Evolutionary conservation across 2,797 vertebrate genomes (phyloP).

Genomic region (Euphonia xanthogaster): DNA sequence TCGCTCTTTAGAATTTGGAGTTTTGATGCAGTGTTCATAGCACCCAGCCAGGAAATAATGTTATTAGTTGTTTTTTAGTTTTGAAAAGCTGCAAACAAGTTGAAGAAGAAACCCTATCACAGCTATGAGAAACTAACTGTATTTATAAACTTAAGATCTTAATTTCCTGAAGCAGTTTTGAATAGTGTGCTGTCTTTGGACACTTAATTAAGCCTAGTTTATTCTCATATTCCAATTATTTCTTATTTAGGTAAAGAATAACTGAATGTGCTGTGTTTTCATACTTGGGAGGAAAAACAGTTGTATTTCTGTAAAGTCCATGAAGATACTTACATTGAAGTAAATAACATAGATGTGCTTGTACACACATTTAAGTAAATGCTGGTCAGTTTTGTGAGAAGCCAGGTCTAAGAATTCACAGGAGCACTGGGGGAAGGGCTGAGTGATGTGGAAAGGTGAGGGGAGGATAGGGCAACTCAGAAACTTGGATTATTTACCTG

Average conservation of each 20-base stretch:
- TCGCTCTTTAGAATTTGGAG: not conserved
- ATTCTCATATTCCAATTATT: not conserved
- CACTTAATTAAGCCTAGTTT: not conserved
- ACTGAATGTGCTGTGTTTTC: not conserved
- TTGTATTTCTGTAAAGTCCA: not conserved
- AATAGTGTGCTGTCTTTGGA: not conserved
- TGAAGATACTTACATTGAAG: not conserved
- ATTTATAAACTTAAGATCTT: conserved; percentile 30
- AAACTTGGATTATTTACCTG: not conserved
- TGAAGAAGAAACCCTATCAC: not conserved
- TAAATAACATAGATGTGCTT: not conserved
- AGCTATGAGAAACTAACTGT: conserved; percentile 20
- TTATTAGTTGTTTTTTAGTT: not conserved
- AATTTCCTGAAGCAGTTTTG: conserved; percentile 43
- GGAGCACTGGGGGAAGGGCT: not conserved
- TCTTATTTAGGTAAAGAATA: not conserved
- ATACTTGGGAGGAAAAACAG: not conserved
- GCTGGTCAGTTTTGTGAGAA: not conserved
- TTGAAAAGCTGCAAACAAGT: not conserved
- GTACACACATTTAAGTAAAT: not conserved
- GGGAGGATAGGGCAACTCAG: not conserved
- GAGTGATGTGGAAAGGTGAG: not conserved
- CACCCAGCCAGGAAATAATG: conserved; percentile 6
- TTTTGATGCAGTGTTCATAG: conserved; percentile 1
- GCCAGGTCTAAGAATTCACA: not conserved